Percentiles rank a stretch among this genome's conserved stretches.
Evolutionary conservation across 92 coral and sea anemone genomes (phyloP).

Genomic region (Porites rus): DNA sequence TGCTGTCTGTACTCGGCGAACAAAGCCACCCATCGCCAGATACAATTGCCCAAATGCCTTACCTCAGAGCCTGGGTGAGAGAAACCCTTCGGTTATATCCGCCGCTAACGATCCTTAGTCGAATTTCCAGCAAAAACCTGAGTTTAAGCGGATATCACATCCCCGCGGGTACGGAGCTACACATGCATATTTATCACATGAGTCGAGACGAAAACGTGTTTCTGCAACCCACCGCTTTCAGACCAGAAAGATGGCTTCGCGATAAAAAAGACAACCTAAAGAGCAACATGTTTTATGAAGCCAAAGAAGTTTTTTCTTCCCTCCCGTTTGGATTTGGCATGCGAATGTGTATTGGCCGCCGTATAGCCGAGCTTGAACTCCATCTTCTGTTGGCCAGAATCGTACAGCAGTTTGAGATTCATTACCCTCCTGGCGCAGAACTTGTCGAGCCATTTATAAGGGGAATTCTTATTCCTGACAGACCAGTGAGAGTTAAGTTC

Average conservation of each 20-base stretch:
- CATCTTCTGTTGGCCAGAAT: slow-evolving; percentile 56
- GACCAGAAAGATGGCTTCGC: slow-evolving; percentile 82
- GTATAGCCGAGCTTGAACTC: slow-evolving; percentile 73
- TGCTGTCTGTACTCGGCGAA: slow-evolving; percentile 51
- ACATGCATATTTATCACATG: slow-evolving; percentile 30
- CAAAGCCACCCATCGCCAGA: slow-evolving; percentile 27
- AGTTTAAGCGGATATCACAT: slow-evolving; percentile 62
- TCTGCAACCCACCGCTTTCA: slow-evolving; percentile 52
- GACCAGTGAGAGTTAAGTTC: slow-evolving; percentile 70
- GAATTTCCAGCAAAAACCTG: slow-evolving; percentile 43
- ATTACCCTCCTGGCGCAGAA: slow-evolving; percentile 28
- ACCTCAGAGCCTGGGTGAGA: slow-evolving; percentile 71
- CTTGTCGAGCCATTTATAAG: slow-evolving; percentile 46
- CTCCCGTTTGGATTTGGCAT: slow-evolving; percentile 82
- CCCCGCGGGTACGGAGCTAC: slow-evolving; percentile 61
- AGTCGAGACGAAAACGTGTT: slow-evolving; percentile 66
- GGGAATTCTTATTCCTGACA: slow-evolving; percentile 66
- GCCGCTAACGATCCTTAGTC: slow-evolving; percentile 24
- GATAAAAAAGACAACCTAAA: not conserved
- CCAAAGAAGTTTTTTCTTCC: slow-evolving; percentile 61
- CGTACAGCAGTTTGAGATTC: slow-evolving; percentile 51
- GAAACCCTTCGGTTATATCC: slow-evolving; percentile 82
- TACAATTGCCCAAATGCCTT: slow-evolving; percentile 68
- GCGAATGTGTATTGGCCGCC: slow-evolving; percentile 79
- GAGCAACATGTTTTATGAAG: not conserved